Evolutionary conservation across 2,888 invertebrate species (phyloP).

Genomic region (Hedya salicella): DNA sequence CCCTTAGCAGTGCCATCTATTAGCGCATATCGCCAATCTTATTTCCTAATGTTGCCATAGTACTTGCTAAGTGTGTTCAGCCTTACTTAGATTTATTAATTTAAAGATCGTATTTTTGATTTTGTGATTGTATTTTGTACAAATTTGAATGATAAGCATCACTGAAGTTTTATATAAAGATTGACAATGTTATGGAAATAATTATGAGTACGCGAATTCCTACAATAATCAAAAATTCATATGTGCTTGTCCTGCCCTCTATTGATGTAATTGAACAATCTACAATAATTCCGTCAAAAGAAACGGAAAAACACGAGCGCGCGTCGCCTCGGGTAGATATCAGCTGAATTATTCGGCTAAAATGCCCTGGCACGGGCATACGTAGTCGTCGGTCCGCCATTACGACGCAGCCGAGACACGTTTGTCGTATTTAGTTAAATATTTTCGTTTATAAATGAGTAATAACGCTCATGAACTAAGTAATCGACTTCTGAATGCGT

Average conservation of each 20-base stretch:
- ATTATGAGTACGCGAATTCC: not conserved
- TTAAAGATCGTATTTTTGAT: constrained; percentile 35
- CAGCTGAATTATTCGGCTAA: constrained; percentile 86
- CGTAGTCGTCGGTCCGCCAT: constrained; percentile 86
- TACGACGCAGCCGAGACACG: constrained; percentile 86
- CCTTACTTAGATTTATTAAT: constrained; percentile 40
- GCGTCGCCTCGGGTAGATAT: constrained; percentile 84
- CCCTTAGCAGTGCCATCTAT: constrained; percentile 51
- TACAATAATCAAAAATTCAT: constrained; percentile 23
- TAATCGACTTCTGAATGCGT: constrained; percentile 97
- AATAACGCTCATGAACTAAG: constrained; percentile 95
- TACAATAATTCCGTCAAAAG: constrained; percentile 77
- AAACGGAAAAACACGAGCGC: constrained; percentile 85
- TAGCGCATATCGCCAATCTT: not conserved
- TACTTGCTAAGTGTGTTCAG: constrained; percentile 41
- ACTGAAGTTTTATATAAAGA: too few relatives aligned
- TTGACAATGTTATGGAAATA: not conserved
- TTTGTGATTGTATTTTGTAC: not conserved
- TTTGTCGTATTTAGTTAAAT: constrained; percentile 86
- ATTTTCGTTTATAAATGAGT: constrained; percentile 90
- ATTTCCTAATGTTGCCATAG: constrained; percentile 20
- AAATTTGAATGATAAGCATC: not conserved
- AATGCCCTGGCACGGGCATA: constrained; percentile 86
- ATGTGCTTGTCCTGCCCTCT: constrained; percentile 61
- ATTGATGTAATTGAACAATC: constrained; percentile 53